These are phyloP conservation scores for Glossophaga mutica DNA, from an alignment of 2,797 vertebrate genomes.

Conservation along the genomic window DNA sequence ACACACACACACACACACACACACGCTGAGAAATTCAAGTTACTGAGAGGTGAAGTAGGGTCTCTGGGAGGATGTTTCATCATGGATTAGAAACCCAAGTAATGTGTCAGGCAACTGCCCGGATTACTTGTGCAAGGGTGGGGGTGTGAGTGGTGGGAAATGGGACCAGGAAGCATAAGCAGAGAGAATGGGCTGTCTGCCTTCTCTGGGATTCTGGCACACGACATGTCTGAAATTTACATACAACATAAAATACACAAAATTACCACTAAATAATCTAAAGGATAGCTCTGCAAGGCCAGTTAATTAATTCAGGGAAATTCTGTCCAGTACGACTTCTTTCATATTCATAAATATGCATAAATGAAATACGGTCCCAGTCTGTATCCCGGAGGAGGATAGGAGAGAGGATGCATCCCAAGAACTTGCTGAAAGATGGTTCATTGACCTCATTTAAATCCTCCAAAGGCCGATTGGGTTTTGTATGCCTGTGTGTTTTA, in stretches of 20 bases:
- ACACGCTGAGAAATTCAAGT: constrained; percentile 67
- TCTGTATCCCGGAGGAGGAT: not conserved
- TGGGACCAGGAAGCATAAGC: not conserved
- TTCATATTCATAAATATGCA: constrained; percentile 43
- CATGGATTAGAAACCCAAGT: constrained; percentile 53
- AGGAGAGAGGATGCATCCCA: constrained; percentile 65
- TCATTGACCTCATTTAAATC: constrained; percentile 75
- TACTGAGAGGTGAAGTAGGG: constrained; percentile 65
- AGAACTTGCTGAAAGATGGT: constrained; percentile 72
- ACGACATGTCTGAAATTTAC: constrained; percentile 67
- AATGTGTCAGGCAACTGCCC: not conserved
- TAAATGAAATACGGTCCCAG: constrained; percentile 29
- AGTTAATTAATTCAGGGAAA: constrained; percentile 59
- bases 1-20: not conserved
- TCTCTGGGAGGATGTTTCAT: constrained; percentile 40
- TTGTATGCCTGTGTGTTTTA: constrained; percentile 48
- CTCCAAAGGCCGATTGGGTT: constrained; percentile 50
- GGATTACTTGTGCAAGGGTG: not conserved
- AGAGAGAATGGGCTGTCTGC: constrained; percentile 46
- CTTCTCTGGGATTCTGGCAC: constrained; percentile 56
- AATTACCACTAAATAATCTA: constrained; percentile 49
- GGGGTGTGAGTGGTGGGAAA: constrained; percentile 10
- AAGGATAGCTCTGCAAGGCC: constrained; percentile 55
- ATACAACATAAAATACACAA: constrained; percentile 63
- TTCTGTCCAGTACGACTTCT: not conserved